Percentiles rank a stretch among this genome's conserved stretches.
These are phyloP conservation scores for Pterocles gutturalis DNA, from an alignment of 2,113 vertebrate species.

Conservation along the genomic window DNA sequence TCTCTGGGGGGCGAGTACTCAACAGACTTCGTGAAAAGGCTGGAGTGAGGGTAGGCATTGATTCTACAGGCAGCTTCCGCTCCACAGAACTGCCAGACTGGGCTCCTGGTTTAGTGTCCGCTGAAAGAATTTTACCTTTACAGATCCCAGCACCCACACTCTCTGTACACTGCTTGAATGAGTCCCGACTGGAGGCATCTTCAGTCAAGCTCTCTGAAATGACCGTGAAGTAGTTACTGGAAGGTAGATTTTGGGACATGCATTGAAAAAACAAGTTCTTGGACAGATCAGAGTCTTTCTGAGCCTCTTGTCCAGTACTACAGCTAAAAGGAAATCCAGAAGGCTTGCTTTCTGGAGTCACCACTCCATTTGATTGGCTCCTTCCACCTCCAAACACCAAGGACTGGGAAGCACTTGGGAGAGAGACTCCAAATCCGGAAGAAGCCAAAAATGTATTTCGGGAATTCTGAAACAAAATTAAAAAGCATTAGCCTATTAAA, in stretches of 20 bases:
- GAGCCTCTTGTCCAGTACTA: constrained; percentile 77
- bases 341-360: constrained; percentile 83
- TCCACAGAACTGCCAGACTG: constrained; percentile 85
- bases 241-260: constrained; percentile 92
- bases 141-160: constrained; percentile 65
- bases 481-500: not conserved
- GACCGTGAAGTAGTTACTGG: constrained; percentile 90
- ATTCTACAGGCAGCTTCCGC: constrained; percentile 80
- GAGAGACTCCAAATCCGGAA: constrained; percentile 81
- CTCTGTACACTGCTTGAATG: constrained; percentile 80
- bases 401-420: constrained; percentile 78
- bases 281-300: constrained; percentile 85
- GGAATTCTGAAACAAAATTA: constrained; percentile 82
- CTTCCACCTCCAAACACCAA: constrained; percentile 85
- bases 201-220: constrained; percentile 90
- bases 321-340: constrained; percentile 90
- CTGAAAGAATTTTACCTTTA: constrained; percentile 77
- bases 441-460: constrained; percentile 78
- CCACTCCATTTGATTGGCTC: constrained; percentile 86
- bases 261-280: constrained; percentile 99
- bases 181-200: constrained; percentile 82
- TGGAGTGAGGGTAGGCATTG: constrained; percentile 86
- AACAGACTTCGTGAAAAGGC: constrained; percentile 84
- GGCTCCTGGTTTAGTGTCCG: constrained; percentile 82
- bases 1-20: constrained; percentile 79